Conservation (phyloP, 2,113 vertebrate species). For the Theristicus caerulescens region DNA sequence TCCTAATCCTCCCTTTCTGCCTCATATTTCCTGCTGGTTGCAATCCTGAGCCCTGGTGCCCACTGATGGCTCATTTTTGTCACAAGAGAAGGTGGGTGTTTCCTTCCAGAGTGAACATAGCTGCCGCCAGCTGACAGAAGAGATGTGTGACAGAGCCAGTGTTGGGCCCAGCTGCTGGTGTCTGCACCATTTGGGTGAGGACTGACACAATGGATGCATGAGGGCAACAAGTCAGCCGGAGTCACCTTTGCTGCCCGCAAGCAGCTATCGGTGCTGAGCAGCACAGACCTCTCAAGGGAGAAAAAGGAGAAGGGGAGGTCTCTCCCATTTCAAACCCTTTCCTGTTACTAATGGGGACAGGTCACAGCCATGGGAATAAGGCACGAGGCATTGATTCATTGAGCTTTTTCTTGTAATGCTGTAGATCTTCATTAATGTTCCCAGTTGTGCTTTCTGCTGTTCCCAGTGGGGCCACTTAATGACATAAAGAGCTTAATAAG, state of each 20-base stretch:
- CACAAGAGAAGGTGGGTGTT: background rate
- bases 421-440: conserved; percentile 72
- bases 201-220: background rate
- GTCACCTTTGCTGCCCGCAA: background rate
- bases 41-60: background rate
- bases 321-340: conserved; percentile 16
- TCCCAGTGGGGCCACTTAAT: conserved; percentile 36
- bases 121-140: background rate
- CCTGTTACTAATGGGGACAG: conserved; percentile 48
- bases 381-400: conserved; percentile 50
- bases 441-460: conserved; percentile 10
- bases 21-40: background rate
- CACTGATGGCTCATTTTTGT: background rate
- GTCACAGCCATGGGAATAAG: background rate
- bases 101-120: background rate
- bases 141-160: background rate
- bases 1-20: conserved; percentile 5
- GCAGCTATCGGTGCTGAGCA: background rate
- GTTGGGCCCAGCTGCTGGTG: background rate
- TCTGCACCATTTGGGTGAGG: background rate
- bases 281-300: background rate
- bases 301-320: background rate
- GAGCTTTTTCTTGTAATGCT: conserved; percentile 55
- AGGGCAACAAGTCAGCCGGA: background rate
- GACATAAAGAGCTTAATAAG: conserved; percentile 62